A percentile compares a stretch with the other conserved stretches of the same genome.
These are phyloP conservation scores for Polydrusus tereticollis DNA, from an alignment of 2,888 invertebrate species.

Conservation along the genomic window DNA sequence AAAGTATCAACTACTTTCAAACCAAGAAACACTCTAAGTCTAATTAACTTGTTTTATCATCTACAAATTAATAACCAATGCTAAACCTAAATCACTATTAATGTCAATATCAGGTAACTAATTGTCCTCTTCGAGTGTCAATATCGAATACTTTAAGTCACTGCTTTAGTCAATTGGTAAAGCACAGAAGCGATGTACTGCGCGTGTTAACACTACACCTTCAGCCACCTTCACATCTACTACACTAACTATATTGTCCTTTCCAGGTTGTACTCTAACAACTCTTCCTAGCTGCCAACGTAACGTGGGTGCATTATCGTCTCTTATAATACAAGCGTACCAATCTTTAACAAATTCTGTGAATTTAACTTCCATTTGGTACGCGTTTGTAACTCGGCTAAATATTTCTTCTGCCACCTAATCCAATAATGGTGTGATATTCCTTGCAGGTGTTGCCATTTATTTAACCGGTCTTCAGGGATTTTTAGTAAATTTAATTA, in stretches of 20 bases:
- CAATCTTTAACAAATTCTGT: neutral
- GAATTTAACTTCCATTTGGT: slow-evolving; percentile 38
- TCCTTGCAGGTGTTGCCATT: slow-evolving; percentile 32
- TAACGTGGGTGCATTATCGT: slow-evolving; percentile 45
- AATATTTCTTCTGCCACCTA: slow-evolving; percentile 44
- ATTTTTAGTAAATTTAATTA: slow-evolving; percentile 32
- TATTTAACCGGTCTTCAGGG: slow-evolving; percentile 23
- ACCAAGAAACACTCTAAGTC: no score
- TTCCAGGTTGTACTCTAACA: slow-evolving; percentile 44
- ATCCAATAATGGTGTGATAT: slow-evolving; percentile 46
- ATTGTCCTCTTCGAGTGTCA: no score
- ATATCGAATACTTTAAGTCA: neutral
- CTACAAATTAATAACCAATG: no score
- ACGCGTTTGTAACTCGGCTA: slow-evolving; percentile 46
- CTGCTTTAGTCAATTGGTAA: slow-evolving; percentile 13
- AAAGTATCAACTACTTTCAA: no score
- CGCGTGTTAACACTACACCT: slow-evolving; percentile 29
- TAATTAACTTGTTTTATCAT: no score
- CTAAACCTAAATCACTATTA: no score
- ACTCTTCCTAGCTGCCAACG: slow-evolving; percentile 46
- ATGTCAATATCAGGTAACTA: no score
- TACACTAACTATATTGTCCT: slow-evolving; percentile 41
- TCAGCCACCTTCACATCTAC: slow-evolving; percentile 32
- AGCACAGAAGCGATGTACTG: slow-evolving; percentile 39
- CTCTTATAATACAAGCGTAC: neutral